Percentiles rank a stretch among this genome's conserved stretches.
Evolutionary conservation across 1,140 invertebrate species (phyloP).

Genomic region (Dryas iulia): DNA sequence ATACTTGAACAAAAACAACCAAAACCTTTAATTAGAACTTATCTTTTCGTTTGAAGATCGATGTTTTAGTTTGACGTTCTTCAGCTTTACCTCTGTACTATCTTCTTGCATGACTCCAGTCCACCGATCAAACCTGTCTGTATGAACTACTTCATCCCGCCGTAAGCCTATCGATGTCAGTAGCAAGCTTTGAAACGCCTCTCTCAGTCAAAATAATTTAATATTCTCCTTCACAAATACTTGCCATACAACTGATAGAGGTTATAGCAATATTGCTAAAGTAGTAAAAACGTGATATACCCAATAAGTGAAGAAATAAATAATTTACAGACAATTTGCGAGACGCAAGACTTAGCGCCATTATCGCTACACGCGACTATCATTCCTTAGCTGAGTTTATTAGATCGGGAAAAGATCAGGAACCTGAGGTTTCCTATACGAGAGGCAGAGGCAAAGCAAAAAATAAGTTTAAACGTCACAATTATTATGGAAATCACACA

Average conservation of each 20-base stretch:
- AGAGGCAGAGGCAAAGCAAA: constrained; percentile 4
- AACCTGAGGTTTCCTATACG: constrained; percentile 4
- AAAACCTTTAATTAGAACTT: not conserved
- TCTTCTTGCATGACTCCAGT: not conserved
- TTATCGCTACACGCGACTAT: constrained; percentile 18
- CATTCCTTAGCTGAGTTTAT: constrained; percentile 19
- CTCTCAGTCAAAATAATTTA: not conserved
- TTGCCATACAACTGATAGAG: not conserved
- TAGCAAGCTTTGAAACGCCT: not conserved
- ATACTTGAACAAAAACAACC: not conserved
- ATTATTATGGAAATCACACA: not conserved
- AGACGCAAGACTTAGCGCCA: constrained; percentile 12
- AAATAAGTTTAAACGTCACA: constrained; percentile 8
- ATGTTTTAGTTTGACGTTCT: not conserved
- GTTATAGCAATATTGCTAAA: not conserved
- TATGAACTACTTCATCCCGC: not conserved
- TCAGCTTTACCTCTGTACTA: not conserved
- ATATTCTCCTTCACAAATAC: not conserved
- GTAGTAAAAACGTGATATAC: not conserved
- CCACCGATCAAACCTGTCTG: not conserved
- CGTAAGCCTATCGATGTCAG: not conserved
- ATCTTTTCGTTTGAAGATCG: not conserved
- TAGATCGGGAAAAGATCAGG: constrained; percentile 9
- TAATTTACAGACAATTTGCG: constrained; percentile 13
- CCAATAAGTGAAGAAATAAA: not conserved